Evolutionary conservation across 2,797 vertebrate genomes (phyloP).

Genomic region (Oreochromis mossambicus): DNA sequence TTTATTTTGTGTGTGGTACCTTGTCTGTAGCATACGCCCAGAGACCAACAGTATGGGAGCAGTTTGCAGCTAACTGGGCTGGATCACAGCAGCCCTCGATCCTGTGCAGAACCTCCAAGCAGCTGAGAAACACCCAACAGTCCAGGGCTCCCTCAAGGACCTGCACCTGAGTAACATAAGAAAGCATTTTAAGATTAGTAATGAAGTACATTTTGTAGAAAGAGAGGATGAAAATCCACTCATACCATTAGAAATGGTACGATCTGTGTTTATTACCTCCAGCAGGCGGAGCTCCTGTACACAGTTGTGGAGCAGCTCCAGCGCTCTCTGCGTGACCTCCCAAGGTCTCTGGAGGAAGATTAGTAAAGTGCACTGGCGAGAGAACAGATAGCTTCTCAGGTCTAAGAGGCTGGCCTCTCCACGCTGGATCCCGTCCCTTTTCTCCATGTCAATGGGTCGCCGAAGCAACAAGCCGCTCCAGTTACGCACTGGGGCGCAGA

Average conservation of each 20-base stretch:
- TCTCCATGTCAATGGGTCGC: conserved; percentile 98
- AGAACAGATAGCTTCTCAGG: conserved; percentile 96
- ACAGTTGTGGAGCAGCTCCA: conserved; percentile 96
- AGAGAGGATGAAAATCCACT: background rate
- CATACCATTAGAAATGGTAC: background rate
- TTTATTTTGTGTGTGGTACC: conserved; percentile 66
- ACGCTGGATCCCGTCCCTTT: conserved; percentile 89
- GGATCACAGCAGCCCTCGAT: conserved; percentile 95
- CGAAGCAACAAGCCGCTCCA: conserved; percentile 93
- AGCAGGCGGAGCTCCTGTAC: conserved; percentile 93
- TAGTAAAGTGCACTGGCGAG: conserved; percentile 94
- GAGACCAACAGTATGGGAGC: conserved; percentile 91
- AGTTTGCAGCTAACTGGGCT: conserved; percentile 81
- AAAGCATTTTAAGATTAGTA: background rate
- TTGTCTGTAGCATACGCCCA: conserved; percentile 98
- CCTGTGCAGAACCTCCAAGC: conserved; percentile 94
- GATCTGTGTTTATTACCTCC: conserved; percentile 74
- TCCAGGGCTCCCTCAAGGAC: conserved; percentile 91
- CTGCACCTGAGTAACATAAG: conserved; percentile 77
- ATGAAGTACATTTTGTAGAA: background rate
- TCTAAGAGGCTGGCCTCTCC: conserved; percentile 90
- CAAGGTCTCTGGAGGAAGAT: conserved; percentile 96
- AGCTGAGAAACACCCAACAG: conserved; percentile 98
- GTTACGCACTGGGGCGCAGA: conserved; percentile 91
- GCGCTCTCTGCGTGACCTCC: conserved; percentile 93